Percentiles rank a stretch among this genome's conserved stretches.
Conservation (phyloP, 37 sponge, comb jelly and placozoan genomes). For the Crambe crambe region DNA sequence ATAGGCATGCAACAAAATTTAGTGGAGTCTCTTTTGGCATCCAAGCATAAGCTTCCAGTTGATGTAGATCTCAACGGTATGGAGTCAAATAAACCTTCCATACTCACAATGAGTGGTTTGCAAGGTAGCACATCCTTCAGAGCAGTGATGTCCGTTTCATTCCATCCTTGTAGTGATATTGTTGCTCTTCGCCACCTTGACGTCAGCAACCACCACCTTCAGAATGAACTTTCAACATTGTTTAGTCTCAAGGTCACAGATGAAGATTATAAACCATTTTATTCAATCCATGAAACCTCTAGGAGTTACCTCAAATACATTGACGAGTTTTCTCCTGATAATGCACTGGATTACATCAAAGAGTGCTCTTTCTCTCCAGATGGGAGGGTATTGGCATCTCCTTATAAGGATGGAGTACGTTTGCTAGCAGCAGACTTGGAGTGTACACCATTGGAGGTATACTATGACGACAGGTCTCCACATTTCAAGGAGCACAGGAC, state of each 20-base stretch:
- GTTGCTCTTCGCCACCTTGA: constrained; percentile 47
- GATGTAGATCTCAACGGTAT: neutral
- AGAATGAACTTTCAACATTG: constrained; percentile 38
- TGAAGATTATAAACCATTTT: neutral
- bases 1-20: neutral
- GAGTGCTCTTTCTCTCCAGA: constrained; percentile 58
- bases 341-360: constrained; percentile 46
- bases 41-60: neutral
- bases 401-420: constrained; percentile 22
- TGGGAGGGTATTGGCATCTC: constrained; percentile 57
- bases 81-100: constrained; percentile 25
- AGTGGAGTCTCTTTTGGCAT: neutral
- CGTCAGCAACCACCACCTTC: neutral
- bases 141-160: constrained; percentile 44
- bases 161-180: constrained; percentile 46
- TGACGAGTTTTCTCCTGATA: constrained; percentile 31
- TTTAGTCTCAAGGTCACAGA: constrained; percentile 17
- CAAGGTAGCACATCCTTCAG: constrained; percentile 6
- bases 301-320: constrained; percentile 29
- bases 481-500: neutral
- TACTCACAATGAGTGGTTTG: constrained; percentile 20
- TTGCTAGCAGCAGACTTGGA: constrained; percentile 32
- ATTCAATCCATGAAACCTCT: neutral
- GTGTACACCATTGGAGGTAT: constrained; percentile 40
- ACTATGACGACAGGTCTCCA: constrained; percentile 31